Base-by-base conservation (phyloP, 1,140 invertebrate species). In the Oncopeltus fasciatus region DNA sequence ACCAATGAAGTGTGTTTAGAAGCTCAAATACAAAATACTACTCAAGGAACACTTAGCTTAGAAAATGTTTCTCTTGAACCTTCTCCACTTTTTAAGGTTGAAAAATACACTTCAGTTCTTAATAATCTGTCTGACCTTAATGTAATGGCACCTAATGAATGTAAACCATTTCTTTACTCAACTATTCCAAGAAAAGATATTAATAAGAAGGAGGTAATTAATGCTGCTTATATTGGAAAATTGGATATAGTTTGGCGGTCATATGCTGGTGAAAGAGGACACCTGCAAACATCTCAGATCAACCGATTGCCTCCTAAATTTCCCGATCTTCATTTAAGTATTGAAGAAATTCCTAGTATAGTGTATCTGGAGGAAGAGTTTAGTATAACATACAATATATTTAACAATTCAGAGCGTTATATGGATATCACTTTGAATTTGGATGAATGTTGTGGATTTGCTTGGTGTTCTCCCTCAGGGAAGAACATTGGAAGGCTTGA, bases 171-270 rank as follows among this genome's bases (percentile, higher is more conserved):
- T 78, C 77, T 98, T 3, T 98, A 97, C 74, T 91, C 90, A 69
- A 78, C 98, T 20, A 83, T 81, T 65, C 93, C 93, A 27, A 78
- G 83, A 14, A 81, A 79, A 47, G 85, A 92, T 75, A 78, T 82
- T 5, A 87, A 88, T 69, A 76, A 85, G 57, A 87, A 88, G 69
- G 76, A 85, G 57, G 74, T 93, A 58, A 84, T 85, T 67, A 85
- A 86, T 65, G 83, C 90, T 0, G 94, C 87, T 44, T 92, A 89
- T 74, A 93, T 97, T 69, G 95, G 95, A 1, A 98, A 98, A 76
- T 75, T 98, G 21, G 95, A 98, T 75, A 98, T 99, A 71, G 87
- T 95, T 4, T 99, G 96, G 96, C 82, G 92, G 70, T 93, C 91
- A 44, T 91, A 92, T 76, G 82, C 97, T 65, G 95, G 95, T 9